A percentile compares a stretch with the other conserved stretches of the same genome.
Conservation (phyloP, 2,888 invertebrate species). For the Drosophila eohydei region DNA sequence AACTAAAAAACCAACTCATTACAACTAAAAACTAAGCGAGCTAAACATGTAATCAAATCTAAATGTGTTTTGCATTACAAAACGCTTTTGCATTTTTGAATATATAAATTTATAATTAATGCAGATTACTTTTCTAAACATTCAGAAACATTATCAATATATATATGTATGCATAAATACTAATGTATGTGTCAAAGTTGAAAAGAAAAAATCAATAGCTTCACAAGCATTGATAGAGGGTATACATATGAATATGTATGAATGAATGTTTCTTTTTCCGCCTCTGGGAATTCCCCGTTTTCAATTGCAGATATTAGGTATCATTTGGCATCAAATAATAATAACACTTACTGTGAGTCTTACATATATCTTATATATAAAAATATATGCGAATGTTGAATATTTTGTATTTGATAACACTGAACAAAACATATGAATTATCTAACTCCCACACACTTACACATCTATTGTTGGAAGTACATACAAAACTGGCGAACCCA, state of each 20-base stretch:
- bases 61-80: constrained; percentile 22
- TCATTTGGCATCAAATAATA: constrained; percentile 20
- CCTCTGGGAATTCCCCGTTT: background rate
- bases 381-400: constrained; percentile 67
- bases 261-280: background rate
- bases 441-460: constrained; percentile 33
- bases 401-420: constrained; percentile 63
- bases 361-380: constrained; percentile 38
- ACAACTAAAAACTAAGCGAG: constrained; percentile 56
- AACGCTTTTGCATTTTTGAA: constrained; percentile 35
- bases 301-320: constrained; percentile 26
- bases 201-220: constrained; percentile 9
- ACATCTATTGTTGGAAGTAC: constrained; percentile 52
- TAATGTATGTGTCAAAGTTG: constrained; percentile 29
- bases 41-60: constrained; percentile 30
- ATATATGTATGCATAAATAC: constrained; percentile 14
- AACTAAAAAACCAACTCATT: constrained; percentile 45
- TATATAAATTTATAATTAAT: constrained; percentile 19
- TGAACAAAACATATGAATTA: constrained; percentile 71
- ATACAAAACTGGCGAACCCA: constrained; percentile 15
- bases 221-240: constrained; percentile 2
- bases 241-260: background rate
- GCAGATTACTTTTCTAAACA: constrained; percentile 31
- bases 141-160: constrained; percentile 6
- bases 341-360: constrained; percentile 41